Evolutionary conservation across 2,888 invertebrate genomes (phyloP).

Genomic region (Pasiphila rectangulata): DNA sequence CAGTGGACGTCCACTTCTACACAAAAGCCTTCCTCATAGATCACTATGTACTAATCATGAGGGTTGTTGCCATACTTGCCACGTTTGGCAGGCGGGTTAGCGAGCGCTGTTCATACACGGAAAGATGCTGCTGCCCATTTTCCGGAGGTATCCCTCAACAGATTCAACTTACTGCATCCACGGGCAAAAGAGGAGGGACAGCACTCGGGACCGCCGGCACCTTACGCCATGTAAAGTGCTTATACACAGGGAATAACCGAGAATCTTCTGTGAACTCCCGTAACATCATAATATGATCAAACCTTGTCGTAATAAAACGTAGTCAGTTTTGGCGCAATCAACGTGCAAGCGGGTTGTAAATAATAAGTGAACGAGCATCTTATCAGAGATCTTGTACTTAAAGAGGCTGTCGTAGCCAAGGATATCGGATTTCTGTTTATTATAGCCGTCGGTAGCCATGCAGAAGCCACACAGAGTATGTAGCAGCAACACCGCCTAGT

Average conservation of each 20-base stretch:
- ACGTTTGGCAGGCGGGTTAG: too few relatives aligned
- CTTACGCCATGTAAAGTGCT: too few relatives aligned
- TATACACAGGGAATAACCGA: neutral
- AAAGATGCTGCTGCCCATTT: too few relatives aligned
- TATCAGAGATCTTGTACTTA: conserved; percentile 69
- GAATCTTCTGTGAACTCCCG: neutral
- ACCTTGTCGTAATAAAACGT: conserved; percentile 26
- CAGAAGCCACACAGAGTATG: conserved; percentile 43
- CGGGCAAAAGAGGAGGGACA: too few relatives aligned
- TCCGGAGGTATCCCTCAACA: too few relatives aligned
- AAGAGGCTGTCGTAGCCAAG: conserved; percentile 58
- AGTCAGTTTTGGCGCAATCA: conserved; percentile 60
- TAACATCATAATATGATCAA: conserved; percentile 3
- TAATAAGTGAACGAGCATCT: conserved; percentile 64
- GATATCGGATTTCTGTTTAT: conserved; percentile 77
- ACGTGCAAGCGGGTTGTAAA: conserved; percentile 60
- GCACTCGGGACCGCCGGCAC: too few relatives aligned
- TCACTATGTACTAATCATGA: too few relatives aligned
- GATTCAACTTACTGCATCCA: too few relatives aligned
- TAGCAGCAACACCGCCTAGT: neutral
- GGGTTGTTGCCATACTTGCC: too few relatives aligned
- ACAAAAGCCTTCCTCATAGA: too few relatives aligned
- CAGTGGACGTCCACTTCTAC: too few relatives aligned
- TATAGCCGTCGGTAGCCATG: conserved; percentile 58
- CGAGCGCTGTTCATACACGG: too few relatives aligned